phyloP scores from a whole-genome alignment of 2,797 vertebrate genomes.

The Clarias pachynema region DNA sequence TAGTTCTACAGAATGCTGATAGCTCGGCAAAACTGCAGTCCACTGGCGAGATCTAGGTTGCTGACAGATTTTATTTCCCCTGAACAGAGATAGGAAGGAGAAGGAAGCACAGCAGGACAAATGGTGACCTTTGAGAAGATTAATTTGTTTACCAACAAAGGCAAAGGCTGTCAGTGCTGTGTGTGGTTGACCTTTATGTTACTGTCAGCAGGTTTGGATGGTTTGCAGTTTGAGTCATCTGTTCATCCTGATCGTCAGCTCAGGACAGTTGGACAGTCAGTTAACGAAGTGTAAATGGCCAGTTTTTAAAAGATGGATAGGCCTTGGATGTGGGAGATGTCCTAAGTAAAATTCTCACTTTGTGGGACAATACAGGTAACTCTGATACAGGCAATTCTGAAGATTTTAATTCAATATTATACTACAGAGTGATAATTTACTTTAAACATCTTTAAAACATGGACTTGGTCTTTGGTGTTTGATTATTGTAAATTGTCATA shows the following conservation, averaged over 20 bases:
- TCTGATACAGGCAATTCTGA: background rate
- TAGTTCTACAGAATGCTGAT: constrained; percentile 82
- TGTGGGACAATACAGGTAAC: background rate
- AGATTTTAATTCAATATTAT: background rate
- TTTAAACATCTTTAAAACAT: background rate
- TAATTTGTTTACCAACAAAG: constrained; percentile 92
- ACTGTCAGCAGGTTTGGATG: constrained; percentile 73
- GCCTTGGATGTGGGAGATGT: background rate
- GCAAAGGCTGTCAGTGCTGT: constrained; percentile 75
- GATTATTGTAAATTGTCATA: background rate
- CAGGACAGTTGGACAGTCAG: constrained; percentile 27
- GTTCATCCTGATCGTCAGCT: constrained; percentile 75
- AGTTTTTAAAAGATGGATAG: constrained; percentile 34
- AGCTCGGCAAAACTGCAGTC: constrained; percentile 64
- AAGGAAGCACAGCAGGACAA: constrained; percentile 78
- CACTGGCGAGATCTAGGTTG: constrained; percentile 67
- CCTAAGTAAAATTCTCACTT: constrained; percentile 8
- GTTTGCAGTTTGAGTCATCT: constrained; percentile 79
- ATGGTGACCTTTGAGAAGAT: constrained; percentile 93
- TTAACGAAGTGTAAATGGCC: constrained; percentile 21
- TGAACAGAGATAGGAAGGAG: constrained; percentile 71
- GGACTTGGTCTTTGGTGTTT: background rate
- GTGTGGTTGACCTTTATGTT: constrained; percentile 84
- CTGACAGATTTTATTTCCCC: constrained; percentile 78
- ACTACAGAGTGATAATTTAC: background rate